Percentiles rank a stretch among this genome's conserved stretches.
These are phyloP conservation scores for Melanocharis versteri DNA, from an alignment of 2,113 vertebrate species.

Conservation along the genomic window DNA sequence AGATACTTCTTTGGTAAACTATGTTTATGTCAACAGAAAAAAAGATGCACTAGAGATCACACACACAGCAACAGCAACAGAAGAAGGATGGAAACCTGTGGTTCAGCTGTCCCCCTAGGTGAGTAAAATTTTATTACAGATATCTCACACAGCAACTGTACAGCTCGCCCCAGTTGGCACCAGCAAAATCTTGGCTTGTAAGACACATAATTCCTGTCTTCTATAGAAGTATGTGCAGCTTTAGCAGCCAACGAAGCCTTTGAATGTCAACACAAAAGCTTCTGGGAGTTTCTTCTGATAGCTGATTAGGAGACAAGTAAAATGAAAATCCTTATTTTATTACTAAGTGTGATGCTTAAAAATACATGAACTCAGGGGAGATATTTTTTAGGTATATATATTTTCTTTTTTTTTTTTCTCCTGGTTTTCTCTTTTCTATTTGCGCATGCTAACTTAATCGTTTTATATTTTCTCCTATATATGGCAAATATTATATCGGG, in stretches of 20 bases:
- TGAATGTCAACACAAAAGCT: conserved; percentile 41
- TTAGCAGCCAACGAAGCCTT: conserved; percentile 11
- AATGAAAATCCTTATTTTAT: conserved; percentile 60
- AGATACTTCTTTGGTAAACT: conserved; percentile 66
- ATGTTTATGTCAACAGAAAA: conserved; percentile 59
- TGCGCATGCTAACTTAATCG: not conserved
- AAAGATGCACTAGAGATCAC: conserved; percentile 57
- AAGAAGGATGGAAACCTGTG: conserved; percentile 57
- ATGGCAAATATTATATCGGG: not conserved
- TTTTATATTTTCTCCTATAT: not conserved
- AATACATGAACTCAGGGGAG: conserved; percentile 25
- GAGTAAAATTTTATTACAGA: conserved; percentile 69
- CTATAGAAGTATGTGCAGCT: conserved; percentile 9
- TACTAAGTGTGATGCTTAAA: conserved; percentile 48
- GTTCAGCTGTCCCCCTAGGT: conserved; percentile 62
- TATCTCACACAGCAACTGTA: conserved; percentile 52
- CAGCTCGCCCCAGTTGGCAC: conserved; percentile 35
- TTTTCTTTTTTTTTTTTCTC: not conserved
- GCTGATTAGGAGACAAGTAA: conserved; percentile 61
- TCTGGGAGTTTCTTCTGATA: conserved; percentile 38
- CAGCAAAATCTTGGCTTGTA: conserved; percentile 61
- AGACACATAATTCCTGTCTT: conserved; percentile 49
- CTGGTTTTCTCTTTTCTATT: not conserved
- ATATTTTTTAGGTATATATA: not conserved
- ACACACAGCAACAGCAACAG: conserved; percentile 35